Evolutionary conservation across 2,888 invertebrate species (phyloP).

Genomic region (Chaitophorus viminalis): DNA sequence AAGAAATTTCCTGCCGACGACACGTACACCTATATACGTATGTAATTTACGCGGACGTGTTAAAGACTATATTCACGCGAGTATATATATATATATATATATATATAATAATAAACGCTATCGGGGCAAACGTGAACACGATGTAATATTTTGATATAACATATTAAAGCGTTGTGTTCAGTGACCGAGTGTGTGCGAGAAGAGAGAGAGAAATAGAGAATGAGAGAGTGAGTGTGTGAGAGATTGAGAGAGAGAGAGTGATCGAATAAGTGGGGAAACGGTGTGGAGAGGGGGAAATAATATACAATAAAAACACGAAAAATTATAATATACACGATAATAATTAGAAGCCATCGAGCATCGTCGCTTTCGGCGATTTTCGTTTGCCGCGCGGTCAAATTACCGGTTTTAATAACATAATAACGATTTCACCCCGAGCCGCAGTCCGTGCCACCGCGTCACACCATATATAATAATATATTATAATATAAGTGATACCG

Average conservation of each 20-base stretch:
- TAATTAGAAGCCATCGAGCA: slow-evolving; percentile 24
- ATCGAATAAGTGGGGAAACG: not conserved
- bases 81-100: too few relatives aligned
- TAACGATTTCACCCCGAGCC: slow-evolving; percentile 9
- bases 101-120: not conserved
- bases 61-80: too few relatives aligned
- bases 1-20: slow-evolving; percentile 44
- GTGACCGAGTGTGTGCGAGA: too few relatives aligned
- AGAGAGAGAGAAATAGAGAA: too few relatives aligned
- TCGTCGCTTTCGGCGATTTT: slow-evolving; percentile 2
- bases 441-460: not conserved
- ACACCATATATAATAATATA: too few relatives aligned
- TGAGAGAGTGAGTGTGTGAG: not conserved
- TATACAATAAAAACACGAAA: slow-evolving; percentile 2
- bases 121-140: too few relatives aligned
- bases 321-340: slow-evolving; percentile 24
- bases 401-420: slow-evolving; percentile 60
- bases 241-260: too few relatives aligned
- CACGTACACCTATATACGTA: too few relatives aligned
- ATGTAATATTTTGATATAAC: too few relatives aligned
- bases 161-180: too few relatives aligned
- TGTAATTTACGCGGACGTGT: slow-evolving; percentile 58
- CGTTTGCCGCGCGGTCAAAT: slow-evolving; percentile 46
- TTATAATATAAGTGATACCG: too few relatives aligned
- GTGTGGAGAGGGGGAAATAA: not conserved